Evolutionary conservation across 2,797 vertebrate genomes (phyloP).

Genomic region (Ctenopoma multispine): DNA sequence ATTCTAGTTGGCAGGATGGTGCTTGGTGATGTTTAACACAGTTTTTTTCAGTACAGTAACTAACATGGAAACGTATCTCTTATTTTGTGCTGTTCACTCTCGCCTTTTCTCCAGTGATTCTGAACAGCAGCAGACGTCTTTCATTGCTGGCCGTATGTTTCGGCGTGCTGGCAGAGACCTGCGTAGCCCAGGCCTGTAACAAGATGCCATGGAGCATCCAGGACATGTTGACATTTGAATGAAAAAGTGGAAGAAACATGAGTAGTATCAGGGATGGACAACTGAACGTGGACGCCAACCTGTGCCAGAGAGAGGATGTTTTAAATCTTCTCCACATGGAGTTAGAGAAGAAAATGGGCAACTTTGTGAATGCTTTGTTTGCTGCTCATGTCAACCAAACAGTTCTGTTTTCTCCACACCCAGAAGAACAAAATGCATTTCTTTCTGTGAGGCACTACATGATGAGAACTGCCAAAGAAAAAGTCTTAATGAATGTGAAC

Average conservation of each 20-base stretch:
- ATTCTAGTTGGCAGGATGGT: background rate
- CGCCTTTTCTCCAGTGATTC: slow-evolving; percentile 83
- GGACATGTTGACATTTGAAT: slow-evolving; percentile 57
- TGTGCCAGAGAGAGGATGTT: background rate
- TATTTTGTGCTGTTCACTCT: background rate
- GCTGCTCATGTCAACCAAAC: background rate
- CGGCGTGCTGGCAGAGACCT: slow-evolving; percentile 89
- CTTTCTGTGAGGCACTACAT: background rate
- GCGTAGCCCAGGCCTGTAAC: slow-evolving; percentile 80
- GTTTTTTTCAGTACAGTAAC: too few relatives aligned
- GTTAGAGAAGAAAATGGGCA: background rate
- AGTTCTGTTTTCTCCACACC: background rate
- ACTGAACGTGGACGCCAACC: background rate
- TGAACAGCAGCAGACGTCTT: slow-evolving; percentile 89
- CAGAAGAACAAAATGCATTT: background rate
- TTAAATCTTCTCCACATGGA: background rate
- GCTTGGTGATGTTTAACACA: background rate
- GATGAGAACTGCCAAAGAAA: background rate
- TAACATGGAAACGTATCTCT: background rate
- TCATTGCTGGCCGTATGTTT: slow-evolving; percentile 86
- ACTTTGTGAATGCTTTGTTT: background rate
- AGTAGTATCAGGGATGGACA: slow-evolving; percentile 16
- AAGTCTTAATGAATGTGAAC: background rate
- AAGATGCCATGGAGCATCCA: slow-evolving; percentile 81
- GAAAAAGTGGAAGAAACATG: background rate